Conservation (phyloP, 2,797 vertebrate species). For the Microctenopoma lineatum region DNA sequence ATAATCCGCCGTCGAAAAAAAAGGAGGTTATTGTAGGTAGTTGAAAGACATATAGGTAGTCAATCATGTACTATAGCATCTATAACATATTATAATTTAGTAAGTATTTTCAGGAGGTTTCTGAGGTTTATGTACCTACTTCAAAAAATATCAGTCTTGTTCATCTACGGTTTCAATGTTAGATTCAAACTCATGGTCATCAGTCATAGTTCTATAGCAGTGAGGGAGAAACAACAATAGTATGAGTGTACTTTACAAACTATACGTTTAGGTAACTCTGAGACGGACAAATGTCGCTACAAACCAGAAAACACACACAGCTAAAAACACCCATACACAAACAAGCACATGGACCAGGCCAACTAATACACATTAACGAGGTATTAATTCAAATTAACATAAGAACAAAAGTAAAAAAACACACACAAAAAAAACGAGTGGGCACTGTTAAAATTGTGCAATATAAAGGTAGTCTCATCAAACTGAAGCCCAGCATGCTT, state of each 20-base stretch:
- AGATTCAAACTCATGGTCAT: slow-evolving; percentile 68
- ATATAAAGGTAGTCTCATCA: slow-evolving; percentile 81
- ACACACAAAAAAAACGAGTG: slow-evolving; percentile 63
- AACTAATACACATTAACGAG: slow-evolving; percentile 82
- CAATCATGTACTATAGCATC: slow-evolving; percentile 66
- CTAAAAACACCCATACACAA: slow-evolving; percentile 92
- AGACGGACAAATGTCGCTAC: slow-evolving; percentile 86
- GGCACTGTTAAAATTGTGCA: slow-evolving; percentile 91
- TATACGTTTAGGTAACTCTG: slow-evolving; percentile 86
- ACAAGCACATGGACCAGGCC: slow-evolving; percentile 86
- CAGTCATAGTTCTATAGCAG: slow-evolving; percentile 73
- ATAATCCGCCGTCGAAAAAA: slow-evolving; percentile 47
- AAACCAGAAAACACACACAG: slow-evolving; percentile 82
- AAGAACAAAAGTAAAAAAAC: slow-evolving; percentile 77
- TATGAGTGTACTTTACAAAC: slow-evolving; percentile 76
- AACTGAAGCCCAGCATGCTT: slow-evolving; percentile 80
- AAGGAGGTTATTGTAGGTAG: slow-evolving; percentile 78
- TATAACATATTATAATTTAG: slow-evolving; percentile 53
- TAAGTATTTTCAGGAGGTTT: slow-evolving; percentile 56
- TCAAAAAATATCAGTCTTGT: slow-evolving; percentile 49
- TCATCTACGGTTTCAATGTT: slow-evolving; percentile 59
- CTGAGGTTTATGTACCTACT: slow-evolving; percentile 56
- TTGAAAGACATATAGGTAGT: slow-evolving; percentile 82
- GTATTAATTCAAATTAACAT: slow-evolving; percentile 71
- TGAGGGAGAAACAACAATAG: slow-evolving; percentile 68